Base-by-base conservation (phyloP, 2,888 invertebrate species). In the Drosophila ochracea region DNA sequence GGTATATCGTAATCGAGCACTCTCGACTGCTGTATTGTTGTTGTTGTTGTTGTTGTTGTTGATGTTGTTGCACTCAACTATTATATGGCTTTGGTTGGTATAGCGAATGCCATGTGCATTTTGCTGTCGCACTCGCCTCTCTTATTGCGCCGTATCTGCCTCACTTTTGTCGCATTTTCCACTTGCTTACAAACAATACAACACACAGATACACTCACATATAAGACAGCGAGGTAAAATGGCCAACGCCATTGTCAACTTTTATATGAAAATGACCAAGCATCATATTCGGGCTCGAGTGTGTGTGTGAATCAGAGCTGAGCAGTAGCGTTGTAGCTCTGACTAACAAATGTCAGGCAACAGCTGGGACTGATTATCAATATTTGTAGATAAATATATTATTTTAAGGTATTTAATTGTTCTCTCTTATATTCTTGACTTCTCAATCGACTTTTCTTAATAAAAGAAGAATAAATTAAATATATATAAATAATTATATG, bases 211-310 rank as follows among this genome's bases (percentile, higher is more conserved):
- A 62, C 16, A 58, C 47, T 54, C 16, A 30, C 19, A 65, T 21
- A 72, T 11, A 59, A 31, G 4, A 55, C 21, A 37, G 31, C 37
- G 62, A 62, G 61, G 67, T 80, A 77, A 68, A 65, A 37, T 68
- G 59, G 41, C 64, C 68, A 78, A 65, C 68, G 70, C 75, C 75
- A 79, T 79, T 79, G 79, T 74, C 82, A 79, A 78, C 82, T 80
- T 78, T 78, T 80, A 78, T 82, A 82, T 82, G 82, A 80, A 80
- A 82, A 82, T 80, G 82, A 82, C 82, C 82, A 78, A 82, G 79
- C 65, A 68, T 63, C 69, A 69, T 65, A 37, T 59, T 39, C 53
- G n/a, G 47, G n/a, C 54, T 31, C 30, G 5, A 41, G 1, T 1
- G n/a, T n/a, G n/a, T n/a, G n/a, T n/a, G n/a, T n/a, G n/a, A n/a